Conservation (phyloP, 2,113 vertebrate genomes). For the Junco hyemalis region DNA sequence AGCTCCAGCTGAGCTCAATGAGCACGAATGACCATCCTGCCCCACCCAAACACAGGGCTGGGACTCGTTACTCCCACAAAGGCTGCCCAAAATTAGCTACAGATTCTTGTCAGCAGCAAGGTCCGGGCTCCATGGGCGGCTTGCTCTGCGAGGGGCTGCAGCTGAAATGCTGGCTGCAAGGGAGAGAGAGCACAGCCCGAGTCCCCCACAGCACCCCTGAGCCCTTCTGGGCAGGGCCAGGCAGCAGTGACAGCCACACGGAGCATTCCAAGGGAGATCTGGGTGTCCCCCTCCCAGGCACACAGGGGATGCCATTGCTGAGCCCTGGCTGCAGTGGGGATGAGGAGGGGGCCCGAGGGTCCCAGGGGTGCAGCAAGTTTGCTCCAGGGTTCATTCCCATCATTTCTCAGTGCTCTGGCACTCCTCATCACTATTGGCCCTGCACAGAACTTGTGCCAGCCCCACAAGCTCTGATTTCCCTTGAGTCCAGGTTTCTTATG, state of each 20-base stretch:
- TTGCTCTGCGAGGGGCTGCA: background rate
- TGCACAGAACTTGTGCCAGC: background rate
- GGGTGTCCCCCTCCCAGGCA: background rate
- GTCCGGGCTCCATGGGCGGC: rapidly evolving
- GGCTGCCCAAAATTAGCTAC: background rate
- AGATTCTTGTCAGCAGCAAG: background rate
- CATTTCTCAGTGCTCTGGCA: background rate
- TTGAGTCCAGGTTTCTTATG: rapidly evolving
- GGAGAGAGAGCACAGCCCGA: background rate
- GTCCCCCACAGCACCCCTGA: background rate
- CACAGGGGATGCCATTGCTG: rapidly evolving
- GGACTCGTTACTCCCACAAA: background rate
- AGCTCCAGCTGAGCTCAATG: background rate
- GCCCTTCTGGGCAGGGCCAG: background rate
- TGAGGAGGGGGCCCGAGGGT: background rate
- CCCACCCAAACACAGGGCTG: background rate
- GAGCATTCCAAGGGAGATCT: background rate
- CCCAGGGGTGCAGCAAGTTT: background rate
- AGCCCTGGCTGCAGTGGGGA: background rate
- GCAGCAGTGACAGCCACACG: background rate
- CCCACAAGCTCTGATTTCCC: background rate
- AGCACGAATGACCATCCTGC: background rate
- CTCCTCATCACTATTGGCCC: background rate
- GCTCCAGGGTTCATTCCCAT: rapidly evolving
- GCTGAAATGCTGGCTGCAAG: rapidly evolving